phyloP scores from a whole-genome alignment of 1,140 invertebrate genomes.

The Cotesia vestalis region DNA sequence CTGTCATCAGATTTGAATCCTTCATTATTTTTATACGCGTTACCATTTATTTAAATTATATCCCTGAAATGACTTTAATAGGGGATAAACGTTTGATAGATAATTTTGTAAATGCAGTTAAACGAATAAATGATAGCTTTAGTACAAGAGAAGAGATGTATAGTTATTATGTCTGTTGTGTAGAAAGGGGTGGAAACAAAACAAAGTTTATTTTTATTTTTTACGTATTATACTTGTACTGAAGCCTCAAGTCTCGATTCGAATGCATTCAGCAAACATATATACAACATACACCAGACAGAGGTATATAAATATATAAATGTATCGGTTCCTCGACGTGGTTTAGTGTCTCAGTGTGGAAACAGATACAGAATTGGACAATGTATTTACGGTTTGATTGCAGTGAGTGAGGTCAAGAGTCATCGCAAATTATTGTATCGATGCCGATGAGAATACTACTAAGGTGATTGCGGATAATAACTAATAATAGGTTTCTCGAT shows the following conservation, averaged over 20 bases:
- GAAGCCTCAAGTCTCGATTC: neutral
- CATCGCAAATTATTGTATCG: conserved; percentile 51
- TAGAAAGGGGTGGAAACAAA: too few relatives aligned
- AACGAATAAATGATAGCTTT: conserved; percentile 15
- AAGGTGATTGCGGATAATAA: conserved; percentile 58
- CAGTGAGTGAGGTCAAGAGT: conserved; percentile 58
- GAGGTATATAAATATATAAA: too few relatives aligned
- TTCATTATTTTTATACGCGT: too few relatives aligned
- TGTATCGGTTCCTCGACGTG: neutral
- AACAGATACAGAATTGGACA: conserved; percentile 56
- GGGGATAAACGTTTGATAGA: conserved; percentile 8
- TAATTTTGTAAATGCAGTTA: conserved; percentile 12
- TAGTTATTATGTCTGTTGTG: neutral
- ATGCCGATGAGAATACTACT: conserved; percentile 49
- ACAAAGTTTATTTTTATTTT: too few relatives aligned
- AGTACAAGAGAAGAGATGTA: neutral
- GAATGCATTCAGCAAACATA: neutral
- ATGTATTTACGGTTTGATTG: conserved; percentile 59
- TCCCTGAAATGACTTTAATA: neutral
- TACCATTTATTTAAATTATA: too few relatives aligned
- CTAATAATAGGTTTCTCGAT: conserved; percentile 55
- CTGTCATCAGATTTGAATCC: too few relatives aligned
- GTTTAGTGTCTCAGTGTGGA: conserved; percentile 53
- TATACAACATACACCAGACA: too few relatives aligned
- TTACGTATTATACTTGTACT: too few relatives aligned